Percentiles rank a stretch among this genome's conserved stretches.
Evolutionary conservation across 1,140 invertebrate species (phyloP).

Genomic region (Pissodes strobi): DNA sequence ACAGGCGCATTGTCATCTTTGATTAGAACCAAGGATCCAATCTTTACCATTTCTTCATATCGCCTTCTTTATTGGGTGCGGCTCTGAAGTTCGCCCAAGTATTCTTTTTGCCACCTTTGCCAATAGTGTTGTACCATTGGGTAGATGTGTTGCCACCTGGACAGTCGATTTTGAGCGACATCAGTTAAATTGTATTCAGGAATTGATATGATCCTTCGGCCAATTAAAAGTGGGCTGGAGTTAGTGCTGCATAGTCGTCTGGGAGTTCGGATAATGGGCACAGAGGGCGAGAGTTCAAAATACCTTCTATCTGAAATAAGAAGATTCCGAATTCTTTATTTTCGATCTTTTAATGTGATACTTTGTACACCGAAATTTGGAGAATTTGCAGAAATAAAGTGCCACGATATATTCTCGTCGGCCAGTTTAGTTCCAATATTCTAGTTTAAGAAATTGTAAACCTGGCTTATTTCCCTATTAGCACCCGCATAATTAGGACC

Average conservation of each 20-base stretch:
- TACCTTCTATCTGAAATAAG: constrained; percentile 36
- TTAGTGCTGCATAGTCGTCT: constrained; percentile 34
- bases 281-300: constrained; percentile 36
- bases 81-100: constrained; percentile 48
- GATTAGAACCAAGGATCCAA: constrained; percentile 50
- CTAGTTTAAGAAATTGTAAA: constrained; percentile 5
- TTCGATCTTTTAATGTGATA: too few species aligned
- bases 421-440: constrained; percentile 5
- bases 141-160: constrained; percentile 42
- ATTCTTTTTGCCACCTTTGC: constrained; percentile 49
- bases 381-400: constrained; percentile 43
- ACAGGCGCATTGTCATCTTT: constrained; percentile 50
- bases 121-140: constrained; percentile 50
- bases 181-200: background rate
- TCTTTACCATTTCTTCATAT: constrained; percentile 41
- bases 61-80: too few species aligned
- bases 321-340: constrained; percentile 47
- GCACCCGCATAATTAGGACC: background rate
- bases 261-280: constrained; percentile 33
- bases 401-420: constrained; percentile 13
- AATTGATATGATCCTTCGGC: constrained; percentile 8
- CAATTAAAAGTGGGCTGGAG: constrained; percentile 44
- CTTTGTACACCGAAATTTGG: constrained; percentile 53
- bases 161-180: constrained; percentile 23
- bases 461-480: background rate